A percentile compares a stretch with the other conserved stretches of the same genome.
These are phyloP conservation scores for Chrysopilus asiliformis DNA, from an alignment of 2,888 invertebrate genomes.

Conservation along the genomic window DNA sequence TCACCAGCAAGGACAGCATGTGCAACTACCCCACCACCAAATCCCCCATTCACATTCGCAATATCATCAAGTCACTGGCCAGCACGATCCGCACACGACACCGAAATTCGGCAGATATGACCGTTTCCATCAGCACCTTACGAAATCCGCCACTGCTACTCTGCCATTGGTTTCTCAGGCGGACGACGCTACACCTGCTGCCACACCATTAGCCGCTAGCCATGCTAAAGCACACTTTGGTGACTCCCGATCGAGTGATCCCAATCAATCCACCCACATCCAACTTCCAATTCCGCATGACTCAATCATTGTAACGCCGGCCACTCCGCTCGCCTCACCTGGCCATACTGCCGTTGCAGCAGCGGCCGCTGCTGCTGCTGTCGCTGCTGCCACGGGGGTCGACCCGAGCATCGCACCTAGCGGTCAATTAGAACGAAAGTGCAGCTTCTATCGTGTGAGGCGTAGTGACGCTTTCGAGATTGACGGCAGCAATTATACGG, in stretches of 20 bases:
- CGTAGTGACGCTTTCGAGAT: constrained; percentile 12
- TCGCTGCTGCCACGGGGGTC: constrained; percentile 19
- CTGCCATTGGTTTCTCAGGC: constrained; percentile 33
- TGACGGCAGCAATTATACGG: constrained; percentile 4
- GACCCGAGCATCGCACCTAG: background rate
- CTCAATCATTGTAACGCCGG: constrained; percentile 35
- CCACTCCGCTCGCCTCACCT: constrained; percentile 36
- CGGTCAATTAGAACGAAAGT: constrained; percentile 31
- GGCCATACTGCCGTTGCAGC: constrained; percentile 30
- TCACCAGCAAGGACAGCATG: constrained; percentile 18
- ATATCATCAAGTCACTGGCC: constrained; percentile 18
- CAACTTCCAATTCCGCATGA: constrained; percentile 22
- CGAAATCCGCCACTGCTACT: constrained; percentile 35
- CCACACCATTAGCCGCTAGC: constrained; percentile 19
- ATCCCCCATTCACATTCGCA: constrained; percentile 20
- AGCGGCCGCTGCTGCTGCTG: constrained; percentile 15
- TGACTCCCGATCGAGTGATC: constrained; percentile 1
- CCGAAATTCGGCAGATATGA: constrained; percentile 21
- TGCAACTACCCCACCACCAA: constrained; percentile 3
- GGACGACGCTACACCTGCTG: constrained; percentile 30
- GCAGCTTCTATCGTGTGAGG: constrained; percentile 35
- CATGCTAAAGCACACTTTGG: constrained; percentile 1
- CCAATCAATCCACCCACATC: constrained; percentile 8
- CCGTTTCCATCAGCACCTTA: constrained; percentile 27
- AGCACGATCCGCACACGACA: constrained; percentile 17